These are phyloP conservation scores for Poecilia velifera DNA, from an alignment of 2,797 vertebrate genomes.

Conservation along the genomic window DNA sequence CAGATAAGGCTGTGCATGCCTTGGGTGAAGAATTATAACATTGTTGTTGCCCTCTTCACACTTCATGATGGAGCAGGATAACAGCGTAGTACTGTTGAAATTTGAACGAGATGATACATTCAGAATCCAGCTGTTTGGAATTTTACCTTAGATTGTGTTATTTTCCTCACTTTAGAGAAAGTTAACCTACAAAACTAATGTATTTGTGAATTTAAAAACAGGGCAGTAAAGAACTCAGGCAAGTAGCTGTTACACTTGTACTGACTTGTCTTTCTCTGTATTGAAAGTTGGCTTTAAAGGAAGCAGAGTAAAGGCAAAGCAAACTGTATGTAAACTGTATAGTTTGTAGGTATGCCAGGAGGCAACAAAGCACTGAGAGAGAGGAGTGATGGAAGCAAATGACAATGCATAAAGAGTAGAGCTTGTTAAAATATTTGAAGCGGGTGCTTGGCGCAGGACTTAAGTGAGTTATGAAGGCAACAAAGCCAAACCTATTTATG, in stretches of 20 bases:
- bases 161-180: not conserved
- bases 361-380: not conserved
- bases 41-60: not conserved
- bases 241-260: not conserved
- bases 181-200: not conserved
- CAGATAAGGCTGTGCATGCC: not conserved
- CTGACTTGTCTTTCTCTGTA: not conserved
- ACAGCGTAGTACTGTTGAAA: not conserved
- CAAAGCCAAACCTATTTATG: constrained; percentile 44
- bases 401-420: not conserved
- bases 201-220: not conserved
- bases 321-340: not conserved
- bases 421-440: not conserved
- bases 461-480: constrained; percentile 22
- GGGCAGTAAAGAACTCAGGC: not conserved
- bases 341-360: not conserved
- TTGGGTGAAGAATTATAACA: not conserved
- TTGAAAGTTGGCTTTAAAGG: not conserved
- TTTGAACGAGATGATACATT: not conserved
- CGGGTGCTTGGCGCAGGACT: constrained; percentile 31
- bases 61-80: not conserved
- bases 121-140: not conserved
- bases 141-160: not conserved
- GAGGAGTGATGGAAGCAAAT: not conserved
- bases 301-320: not conserved